Conservation (phyloP, 2,797 vertebrate species). For the Catamblyrhynchus diadema region DNA sequence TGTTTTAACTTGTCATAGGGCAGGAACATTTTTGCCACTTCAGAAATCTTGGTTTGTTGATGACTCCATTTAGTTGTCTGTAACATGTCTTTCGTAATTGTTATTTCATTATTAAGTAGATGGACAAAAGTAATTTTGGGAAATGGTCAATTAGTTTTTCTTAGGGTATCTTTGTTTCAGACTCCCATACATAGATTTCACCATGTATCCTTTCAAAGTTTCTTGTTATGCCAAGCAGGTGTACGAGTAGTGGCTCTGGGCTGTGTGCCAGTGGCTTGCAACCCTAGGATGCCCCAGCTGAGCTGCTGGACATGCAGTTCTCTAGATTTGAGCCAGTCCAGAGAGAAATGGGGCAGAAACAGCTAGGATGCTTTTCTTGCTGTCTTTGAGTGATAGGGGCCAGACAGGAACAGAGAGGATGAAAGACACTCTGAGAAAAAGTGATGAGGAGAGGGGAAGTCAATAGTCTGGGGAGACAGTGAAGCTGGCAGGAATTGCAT, state of each 20-base stretch:
- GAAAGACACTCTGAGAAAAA: background rate
- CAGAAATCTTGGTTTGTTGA: background rate
- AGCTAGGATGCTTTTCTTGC: background rate
- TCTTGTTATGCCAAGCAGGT: background rate
- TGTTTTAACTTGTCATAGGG: background rate
- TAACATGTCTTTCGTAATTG: background rate
- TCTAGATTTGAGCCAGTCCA: background rate
- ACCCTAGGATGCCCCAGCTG: accelerated
- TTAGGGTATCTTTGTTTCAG: background rate
- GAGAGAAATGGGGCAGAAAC: background rate
- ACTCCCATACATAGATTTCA: background rate
- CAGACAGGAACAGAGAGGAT: background rate
- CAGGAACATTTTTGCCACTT: background rate
- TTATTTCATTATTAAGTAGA: background rate
- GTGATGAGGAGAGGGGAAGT: background rate
- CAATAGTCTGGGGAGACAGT: background rate
- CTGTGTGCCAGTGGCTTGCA: background rate
- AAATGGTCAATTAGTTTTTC: background rate
- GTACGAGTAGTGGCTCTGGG: background rate
- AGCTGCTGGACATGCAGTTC: background rate
- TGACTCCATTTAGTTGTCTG: background rate
- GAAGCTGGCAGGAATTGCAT: background rate
- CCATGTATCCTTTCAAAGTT: background rate
- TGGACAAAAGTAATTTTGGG: background rate
- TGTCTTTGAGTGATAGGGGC: background rate